Evolutionary conservation across 2,113 vertebrate genomes (phyloP), one percentile per base, ranked within the genome.

Genomic region (Mirounga angustirostris): DNA sequence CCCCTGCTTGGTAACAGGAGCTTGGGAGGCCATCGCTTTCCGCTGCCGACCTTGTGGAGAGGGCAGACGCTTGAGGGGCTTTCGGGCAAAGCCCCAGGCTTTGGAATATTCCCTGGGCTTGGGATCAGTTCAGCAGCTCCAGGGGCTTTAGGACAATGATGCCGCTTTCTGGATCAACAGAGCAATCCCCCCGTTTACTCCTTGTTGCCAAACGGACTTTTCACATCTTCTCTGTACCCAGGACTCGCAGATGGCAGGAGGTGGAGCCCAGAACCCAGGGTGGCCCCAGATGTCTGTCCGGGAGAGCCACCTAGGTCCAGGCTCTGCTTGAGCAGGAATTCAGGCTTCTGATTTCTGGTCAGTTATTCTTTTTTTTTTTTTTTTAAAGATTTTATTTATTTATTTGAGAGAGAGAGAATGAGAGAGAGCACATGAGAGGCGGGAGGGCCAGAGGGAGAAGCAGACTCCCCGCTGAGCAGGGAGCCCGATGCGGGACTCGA

Each of bases 61-160:
- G 26, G 22, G 28, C 9, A n/a, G 58, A n/a, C 0, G 1, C 28
- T 61, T 0, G 26, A 28, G 10, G 78, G 26, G 50, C 22, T 3
- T 5, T 12, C 28, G 0, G 0, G 65, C 0, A 1, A 76, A 15
- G 74, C 24, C 24, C 36, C 14, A 15, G 33, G 30, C 19, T 56
- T 71, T 30, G 22, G 36, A 46, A 36, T 50, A 4, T 2, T 58
- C 28, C 14, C 28, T 8, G 92, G 58, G 16, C 33, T 69, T 19
- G 11, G 24, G 19, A 0, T 30, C 14, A 4, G 21, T 2, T 26
- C 16, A 24, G 24, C 7, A 21, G 7, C 46, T 30, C 7, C 7
- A 3, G 69, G 69, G 36, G 33, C 30, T 43, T 30, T 24, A 15
- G 36, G 46, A 33, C 1, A 46, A 7, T 15, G 19, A 0, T 5